Percentiles rank a stretch among this genome's conserved stretches.
These are phyloP conservation scores for Monoplex corrugatus DNA, from an alignment of 2,888 invertebrate genomes.

Conservation along the genomic window DNA sequence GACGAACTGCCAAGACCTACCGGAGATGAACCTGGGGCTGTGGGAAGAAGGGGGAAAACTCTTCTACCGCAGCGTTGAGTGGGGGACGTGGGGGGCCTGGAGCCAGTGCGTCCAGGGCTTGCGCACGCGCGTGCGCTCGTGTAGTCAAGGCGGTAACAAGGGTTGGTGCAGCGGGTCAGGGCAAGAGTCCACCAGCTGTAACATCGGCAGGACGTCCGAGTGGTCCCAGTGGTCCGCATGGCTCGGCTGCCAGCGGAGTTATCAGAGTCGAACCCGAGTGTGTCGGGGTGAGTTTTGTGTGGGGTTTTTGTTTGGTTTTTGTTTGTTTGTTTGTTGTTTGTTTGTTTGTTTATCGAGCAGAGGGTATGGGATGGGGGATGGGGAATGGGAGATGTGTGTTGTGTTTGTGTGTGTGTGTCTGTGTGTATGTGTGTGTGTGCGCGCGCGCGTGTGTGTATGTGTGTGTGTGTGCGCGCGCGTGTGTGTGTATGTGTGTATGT, in stretches of 20 bases:
- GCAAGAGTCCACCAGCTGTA: background rate
- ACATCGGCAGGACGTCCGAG: background rate
- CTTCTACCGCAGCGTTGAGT: background rate
- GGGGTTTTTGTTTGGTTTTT: background rate
- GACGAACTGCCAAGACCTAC: constrained; percentile 35
- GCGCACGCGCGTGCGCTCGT: constrained; percentile 15
- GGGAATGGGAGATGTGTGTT: background rate
- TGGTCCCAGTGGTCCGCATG: constrained; percentile 25
- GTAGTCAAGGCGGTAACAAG: background rate
- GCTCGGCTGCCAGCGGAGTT: constrained; percentile 16
- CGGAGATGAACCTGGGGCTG: constrained; percentile 28
- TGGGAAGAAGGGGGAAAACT: background rate
- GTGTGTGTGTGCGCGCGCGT: background rate
- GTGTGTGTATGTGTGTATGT: constrained; percentile 16
- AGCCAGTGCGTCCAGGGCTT: background rate
- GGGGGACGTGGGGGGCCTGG: constrained; percentile 8
- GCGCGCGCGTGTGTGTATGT: constrained; percentile 6
- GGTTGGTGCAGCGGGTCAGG: background rate
- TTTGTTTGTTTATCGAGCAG: no score
- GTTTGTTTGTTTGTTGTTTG: no score
- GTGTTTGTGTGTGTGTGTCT: no score
- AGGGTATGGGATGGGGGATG: no score
- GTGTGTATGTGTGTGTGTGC: constrained; percentile 15
- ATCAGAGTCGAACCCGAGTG: constrained; percentile 11
- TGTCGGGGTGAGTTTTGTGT: constrained; percentile 8